These are phyloP conservation scores for Coranthus polyacanthus DNA, from an alignment of 2,797 vertebrate genomes.

Conservation along the genomic window DNA sequence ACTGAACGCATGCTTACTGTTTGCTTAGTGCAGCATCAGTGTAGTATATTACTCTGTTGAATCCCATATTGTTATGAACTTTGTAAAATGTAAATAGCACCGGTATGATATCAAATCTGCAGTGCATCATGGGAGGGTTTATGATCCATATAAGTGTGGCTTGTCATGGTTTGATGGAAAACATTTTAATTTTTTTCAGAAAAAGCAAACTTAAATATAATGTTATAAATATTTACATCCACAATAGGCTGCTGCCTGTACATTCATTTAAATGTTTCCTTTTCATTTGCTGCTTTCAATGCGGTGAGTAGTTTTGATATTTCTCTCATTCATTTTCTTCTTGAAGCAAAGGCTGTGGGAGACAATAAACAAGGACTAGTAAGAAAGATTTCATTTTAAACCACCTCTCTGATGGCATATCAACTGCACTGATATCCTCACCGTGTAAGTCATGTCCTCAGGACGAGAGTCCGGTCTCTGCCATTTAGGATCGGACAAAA, in stretches of 20 bases:
- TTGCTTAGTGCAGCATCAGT: too few species aligned
- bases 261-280: constrained; percentile 33
- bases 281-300: background rate
- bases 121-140: background rate
- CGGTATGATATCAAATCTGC: background rate
- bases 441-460: constrained; percentile 72
- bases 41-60: too few species aligned
- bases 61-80: background rate
- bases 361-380: constrained; percentile 3
- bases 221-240: constrained; percentile 56
- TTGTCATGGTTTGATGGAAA: background rate
- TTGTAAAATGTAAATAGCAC: background rate
- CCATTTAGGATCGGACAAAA: constrained; percentile 89
- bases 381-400: background rate
- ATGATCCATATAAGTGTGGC: background rate
- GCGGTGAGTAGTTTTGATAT: background rate
- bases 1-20: too few species aligned
- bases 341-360: constrained; percentile 78
- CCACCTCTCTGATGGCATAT: constrained; percentile 2
- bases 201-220: constrained; percentile 48
- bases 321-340: constrained; percentile 72
- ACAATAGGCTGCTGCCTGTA: constrained; percentile 17
- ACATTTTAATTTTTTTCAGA: constrained; percentile 25
- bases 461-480: constrained; percentile 83
- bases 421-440: constrained; percentile 52